Evolutionary conservation across 2,113 vertebrate genomes (phyloP), one percentile per base, ranked within the genome.

Genomic region (Pleuronectes platessa): DNA sequence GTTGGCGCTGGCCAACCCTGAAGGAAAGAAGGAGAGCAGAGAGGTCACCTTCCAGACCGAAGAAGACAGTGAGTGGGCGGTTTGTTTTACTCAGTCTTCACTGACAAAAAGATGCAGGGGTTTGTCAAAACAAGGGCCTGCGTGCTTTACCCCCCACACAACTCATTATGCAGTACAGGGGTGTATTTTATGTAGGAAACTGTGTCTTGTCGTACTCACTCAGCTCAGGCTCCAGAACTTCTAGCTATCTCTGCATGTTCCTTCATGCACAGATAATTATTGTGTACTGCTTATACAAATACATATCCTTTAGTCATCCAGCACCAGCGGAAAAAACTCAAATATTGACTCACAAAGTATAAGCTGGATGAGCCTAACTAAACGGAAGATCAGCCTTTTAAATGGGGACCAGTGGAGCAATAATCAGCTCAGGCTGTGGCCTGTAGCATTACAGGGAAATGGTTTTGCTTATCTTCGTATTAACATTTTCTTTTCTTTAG

Each of bases 21-120:
- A 98, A 86, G 98, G 98, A 1, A 96, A 95, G 86, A 99, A 98
- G 87, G 98, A 99, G 69, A 95, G 96, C 92, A 94, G 95, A 74
- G 97, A 98, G 88, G 94, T 97, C 83, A 90, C 95, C 24, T 98
- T 98, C 86, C 97, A 98, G 93, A 99, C 98, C 0, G 97, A 99
- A 4, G 97, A 99, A 80, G 98, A 99, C 35, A 96, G 98, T 99
- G 84, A 95, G 96, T 92, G 59, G 68, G 3, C 23, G 0, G 0
- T 27, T 45, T 18, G 21, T 53, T 72, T 37, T 7, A 31, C 74
- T 27, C 14, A n/a, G 23, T 45, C 24, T 24, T 24, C 2, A 2
- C 24, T 24, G 27, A 42, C 15, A 20, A 68, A 26, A 65, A 51
- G 27, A 5, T 64, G 31, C 31, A 31, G 31, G 26, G 31, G 31